A percentile compares a stretch with the other conserved stretches of the same genome.
phyloP scores from a whole-genome alignment of 2,888 invertebrate genomes.

The Drosophila neotestacea region DNA sequence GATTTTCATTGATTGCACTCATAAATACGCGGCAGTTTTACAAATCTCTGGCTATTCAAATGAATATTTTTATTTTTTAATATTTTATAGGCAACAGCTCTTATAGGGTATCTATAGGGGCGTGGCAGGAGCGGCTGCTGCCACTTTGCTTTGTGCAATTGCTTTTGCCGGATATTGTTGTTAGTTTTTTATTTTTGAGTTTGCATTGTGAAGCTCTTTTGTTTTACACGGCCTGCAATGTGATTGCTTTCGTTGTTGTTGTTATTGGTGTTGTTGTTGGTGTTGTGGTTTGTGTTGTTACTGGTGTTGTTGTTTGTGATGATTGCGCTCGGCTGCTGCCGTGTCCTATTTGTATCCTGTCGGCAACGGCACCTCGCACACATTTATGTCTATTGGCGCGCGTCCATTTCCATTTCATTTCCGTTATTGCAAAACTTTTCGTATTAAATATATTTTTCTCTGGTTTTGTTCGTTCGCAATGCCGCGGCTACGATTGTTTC shows the following conservation, averaged over 20 bases:
- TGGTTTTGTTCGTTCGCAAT: slow-evolving; percentile 33
- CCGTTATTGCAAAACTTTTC: slow-evolving; percentile 81
- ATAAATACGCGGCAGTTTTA: slow-evolving; percentile 4
- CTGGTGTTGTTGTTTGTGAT: slow-evolving; percentile 31
- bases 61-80: slow-evolving; percentile 49
- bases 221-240: slow-evolving; percentile 71
- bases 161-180: slow-evolving; percentile 80
- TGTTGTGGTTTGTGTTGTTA: slow-evolving; percentile 40
- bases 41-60: slow-evolving; percentile 13
- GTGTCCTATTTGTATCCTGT: slow-evolving; percentile 79
- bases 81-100: slow-evolving; percentile 52
- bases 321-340: slow-evolving; percentile 56
- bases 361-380: slow-evolving; percentile 62
- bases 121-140: slow-evolving; percentile 11
- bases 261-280: slow-evolving; percentile 20
- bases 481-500: slow-evolving; percentile 66
- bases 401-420: slow-evolving; percentile 81
- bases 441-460: slow-evolving; percentile 79
- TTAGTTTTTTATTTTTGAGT: slow-evolving; percentile 73
- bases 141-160: slow-evolving; percentile 74
- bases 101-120: slow-evolving; percentile 14
- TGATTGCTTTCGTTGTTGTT: slow-evolving; percentile 57
- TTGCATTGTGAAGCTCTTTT: slow-evolving; percentile 69
- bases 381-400: slow-evolving; percentile 80
- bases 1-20: slow-evolving; percentile 12